Evolutionary conservation across 2,113 vertebrate species (phyloP).

Genomic region (Nettapus auritus): DNA sequence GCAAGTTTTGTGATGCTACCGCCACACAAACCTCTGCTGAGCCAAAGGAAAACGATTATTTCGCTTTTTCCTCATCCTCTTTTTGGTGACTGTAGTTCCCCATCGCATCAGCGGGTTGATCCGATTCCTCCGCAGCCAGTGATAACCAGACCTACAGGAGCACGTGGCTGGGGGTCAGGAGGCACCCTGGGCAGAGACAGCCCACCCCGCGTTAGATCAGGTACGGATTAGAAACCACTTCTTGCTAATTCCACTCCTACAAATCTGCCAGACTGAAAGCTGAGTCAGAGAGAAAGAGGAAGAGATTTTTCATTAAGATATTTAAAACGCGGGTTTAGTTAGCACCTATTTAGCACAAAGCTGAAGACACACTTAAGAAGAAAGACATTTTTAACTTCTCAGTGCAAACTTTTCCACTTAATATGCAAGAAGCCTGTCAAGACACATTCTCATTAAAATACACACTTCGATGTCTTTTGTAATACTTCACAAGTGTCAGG

Average conservation of each 20-base stretch:
- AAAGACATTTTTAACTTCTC: conserved; percentile 21
- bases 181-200: neutral
- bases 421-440: neutral
- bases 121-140: rapidly evolving
- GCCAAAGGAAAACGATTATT: neutral
- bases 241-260: neutral
- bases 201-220: neutral
- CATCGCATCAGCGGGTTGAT: neutral
- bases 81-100: neutral
- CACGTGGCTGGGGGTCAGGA: neutral
- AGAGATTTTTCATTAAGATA: neutral
- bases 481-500: neutral
- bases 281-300: conserved; percentile 53
- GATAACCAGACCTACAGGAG: rapidly evolving
- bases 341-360: neutral
- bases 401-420: neutral
- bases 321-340: conserved; percentile 31
- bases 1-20: neutral
- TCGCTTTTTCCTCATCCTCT: neutral
- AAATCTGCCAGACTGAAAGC: conserved; percentile 11
- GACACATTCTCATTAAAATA: neutral
- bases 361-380: neutral
- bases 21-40: neutral
- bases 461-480: neutral
- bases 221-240: neutral